Conservation (phyloP, 2,888 invertebrate species). For the Luperina nickerlii region DNA sequence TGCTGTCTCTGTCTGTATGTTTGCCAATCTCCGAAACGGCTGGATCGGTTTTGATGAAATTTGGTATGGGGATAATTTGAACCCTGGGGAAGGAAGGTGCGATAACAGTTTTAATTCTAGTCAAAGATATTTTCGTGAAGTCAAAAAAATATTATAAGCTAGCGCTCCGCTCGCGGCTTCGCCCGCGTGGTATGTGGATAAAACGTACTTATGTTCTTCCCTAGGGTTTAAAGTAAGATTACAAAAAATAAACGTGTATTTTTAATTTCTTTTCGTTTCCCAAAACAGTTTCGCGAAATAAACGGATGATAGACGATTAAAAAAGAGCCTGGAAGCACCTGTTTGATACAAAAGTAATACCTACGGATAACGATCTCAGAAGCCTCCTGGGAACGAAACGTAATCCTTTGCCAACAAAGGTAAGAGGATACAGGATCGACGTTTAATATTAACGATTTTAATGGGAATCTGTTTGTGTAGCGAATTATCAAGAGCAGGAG, state of each 20-base stretch:
- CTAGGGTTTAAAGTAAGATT: background rate
- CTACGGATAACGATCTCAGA: slow-evolving; percentile 23
- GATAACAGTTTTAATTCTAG: background rate
- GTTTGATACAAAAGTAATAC: slow-evolving; percentile 16
- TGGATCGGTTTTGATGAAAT: background rate
- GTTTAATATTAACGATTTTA: slow-evolving; percentile 29
- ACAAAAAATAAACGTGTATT: background rate
- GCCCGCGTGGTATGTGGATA: background rate
- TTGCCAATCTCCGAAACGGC: background rate
- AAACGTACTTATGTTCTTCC: background rate
- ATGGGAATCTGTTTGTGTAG: slow-evolving; percentile 36
- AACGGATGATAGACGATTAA: slow-evolving; percentile 8
- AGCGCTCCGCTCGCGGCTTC: background rate
- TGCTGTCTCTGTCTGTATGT: background rate
- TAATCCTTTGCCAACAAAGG: slow-evolving; percentile 42
- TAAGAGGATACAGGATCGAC: background rate
- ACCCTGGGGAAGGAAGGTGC: background rate
- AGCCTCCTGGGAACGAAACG: slow-evolving; percentile 28
- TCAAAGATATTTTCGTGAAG: background rate
- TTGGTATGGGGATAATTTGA: background rate
- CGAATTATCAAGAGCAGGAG: slow-evolving; percentile 15
- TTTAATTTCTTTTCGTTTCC: background rate
- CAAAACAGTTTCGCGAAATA: background rate
- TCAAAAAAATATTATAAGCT: background rate
- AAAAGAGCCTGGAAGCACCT: slow-evolving; percentile 14